These are phyloP conservation scores for Parauchenoglanis punctatus DNA, from an alignment of 2,797 vertebrate species.

Conservation along the genomic window DNA sequence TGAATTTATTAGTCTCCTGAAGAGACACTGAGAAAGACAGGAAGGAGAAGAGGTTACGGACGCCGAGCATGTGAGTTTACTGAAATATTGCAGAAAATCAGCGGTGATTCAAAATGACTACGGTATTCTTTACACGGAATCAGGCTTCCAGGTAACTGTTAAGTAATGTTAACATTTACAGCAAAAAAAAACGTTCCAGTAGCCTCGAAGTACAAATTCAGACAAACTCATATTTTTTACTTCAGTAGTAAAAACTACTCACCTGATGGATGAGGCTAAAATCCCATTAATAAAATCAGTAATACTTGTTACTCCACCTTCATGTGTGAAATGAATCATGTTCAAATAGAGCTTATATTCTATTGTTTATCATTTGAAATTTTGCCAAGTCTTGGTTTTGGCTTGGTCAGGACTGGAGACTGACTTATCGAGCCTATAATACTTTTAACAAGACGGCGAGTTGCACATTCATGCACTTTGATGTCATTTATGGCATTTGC, in stretches of 20 bases:
- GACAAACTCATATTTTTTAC: not conserved
- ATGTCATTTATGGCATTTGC: not conserved
- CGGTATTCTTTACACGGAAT: not conserved
- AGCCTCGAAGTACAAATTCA: not conserved
- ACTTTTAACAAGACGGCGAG: not conserved
- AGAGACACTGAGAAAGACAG: not conserved
- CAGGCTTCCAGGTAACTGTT: not conserved
- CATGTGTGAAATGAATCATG: not conserved
- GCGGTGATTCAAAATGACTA: not conserved
- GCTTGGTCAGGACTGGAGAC: not conserved
- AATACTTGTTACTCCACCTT: not conserved
- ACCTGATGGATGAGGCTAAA: not conserved
- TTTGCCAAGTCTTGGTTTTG: not conserved
- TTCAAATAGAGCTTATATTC: not conserved
- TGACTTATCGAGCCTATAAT: not conserved
- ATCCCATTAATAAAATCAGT: not conserved
- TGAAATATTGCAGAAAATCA: not conserved
- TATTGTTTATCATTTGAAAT: not conserved
- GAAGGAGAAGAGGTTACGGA: not conserved
- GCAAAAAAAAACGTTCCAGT: not conserved
- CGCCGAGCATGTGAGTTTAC: no score
- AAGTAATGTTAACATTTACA: not conserved
- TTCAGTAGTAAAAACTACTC: not conserved
- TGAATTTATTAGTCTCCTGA: constrained; percentile 62
- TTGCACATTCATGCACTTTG: not conserved